Evolutionary conservation across 2,888 invertebrate genomes (phyloP).

Genomic region (Coremacera marginata): DNA sequence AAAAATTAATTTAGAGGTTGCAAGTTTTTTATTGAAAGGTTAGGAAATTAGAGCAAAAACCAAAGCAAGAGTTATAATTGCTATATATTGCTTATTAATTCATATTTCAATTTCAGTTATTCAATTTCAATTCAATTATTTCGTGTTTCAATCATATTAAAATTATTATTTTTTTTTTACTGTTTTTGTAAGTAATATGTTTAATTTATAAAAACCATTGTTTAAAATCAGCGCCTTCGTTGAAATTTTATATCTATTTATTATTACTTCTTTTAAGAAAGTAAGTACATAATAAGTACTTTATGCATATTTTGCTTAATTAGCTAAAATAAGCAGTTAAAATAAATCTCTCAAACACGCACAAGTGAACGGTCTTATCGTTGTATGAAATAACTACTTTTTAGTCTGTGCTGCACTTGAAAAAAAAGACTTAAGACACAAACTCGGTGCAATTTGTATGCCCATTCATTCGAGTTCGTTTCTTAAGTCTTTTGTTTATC

Average conservation of each 20-base stretch:
- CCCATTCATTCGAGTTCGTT: slow-evolving; percentile 6
- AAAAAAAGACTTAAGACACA: slow-evolving; percentile 46
- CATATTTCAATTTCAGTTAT: too few species aligned
- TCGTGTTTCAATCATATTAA: too few species aligned
- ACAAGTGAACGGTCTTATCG: not conserved
- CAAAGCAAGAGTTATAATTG: too few species aligned
- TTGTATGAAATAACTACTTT: slow-evolving; percentile 26
- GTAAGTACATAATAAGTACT: not conserved
- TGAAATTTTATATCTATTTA: not conserved
- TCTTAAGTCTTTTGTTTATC: slow-evolving; percentile 22
- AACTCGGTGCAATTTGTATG: slow-evolving; percentile 8
- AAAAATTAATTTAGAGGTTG: too few species aligned
- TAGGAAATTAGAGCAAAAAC: too few species aligned
- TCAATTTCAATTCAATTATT: not conserved
- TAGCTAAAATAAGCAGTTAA: not conserved
- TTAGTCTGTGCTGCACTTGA: slow-evolving; percentile 6
- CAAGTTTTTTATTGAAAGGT: too few species aligned
- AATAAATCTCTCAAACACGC: not conserved
- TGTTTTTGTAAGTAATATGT: not conserved
- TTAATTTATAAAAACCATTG: not conserved
- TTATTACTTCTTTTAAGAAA: not conserved
- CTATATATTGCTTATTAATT: too few species aligned
- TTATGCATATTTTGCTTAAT: not conserved
- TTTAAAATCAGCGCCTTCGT: not conserved
- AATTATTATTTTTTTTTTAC: not conserved